phyloP scores from a whole-genome alignment of 2,888 invertebrate species.

The Yponomeuta malinellus region DNA sequence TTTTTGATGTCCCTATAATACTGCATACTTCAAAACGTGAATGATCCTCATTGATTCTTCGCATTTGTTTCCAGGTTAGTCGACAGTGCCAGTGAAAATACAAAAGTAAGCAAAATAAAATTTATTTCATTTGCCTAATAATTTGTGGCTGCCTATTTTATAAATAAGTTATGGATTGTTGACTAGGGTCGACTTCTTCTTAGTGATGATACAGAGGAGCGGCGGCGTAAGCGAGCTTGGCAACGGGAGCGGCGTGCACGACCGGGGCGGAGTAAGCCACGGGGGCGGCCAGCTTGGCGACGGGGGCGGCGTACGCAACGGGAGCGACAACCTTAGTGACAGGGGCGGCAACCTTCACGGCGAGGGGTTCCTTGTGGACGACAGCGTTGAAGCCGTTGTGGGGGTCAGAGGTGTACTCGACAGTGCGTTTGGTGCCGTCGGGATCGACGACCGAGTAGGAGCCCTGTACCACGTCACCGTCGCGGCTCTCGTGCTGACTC shows the following conservation, averaged over 20 bases:
- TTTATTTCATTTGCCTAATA: conserved; percentile 4
- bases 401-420: conserved; percentile 76
- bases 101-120: neutral
- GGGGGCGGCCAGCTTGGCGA: conserved; percentile 37
- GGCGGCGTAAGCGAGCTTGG: conserved; percentile 20
- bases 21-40: too few relatives aligned
- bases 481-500: conserved; percentile 72
- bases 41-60: too few relatives aligned
- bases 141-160: conserved; percentile 2
- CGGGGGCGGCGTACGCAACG: conserved; percentile 36
- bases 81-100: neutral
- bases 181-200: conserved; percentile 12
- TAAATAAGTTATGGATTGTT: conserved; percentile 3
- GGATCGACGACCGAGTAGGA: conserved; percentile 79
- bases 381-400: conserved; percentile 33
- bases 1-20: too few relatives aligned
- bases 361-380: conserved; percentile 77
- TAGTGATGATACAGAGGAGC: conserved; percentile 28
- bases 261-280: conserved; percentile 40
- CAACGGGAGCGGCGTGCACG: conserved; percentile 40
- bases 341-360: conserved; percentile 54
- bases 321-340: conserved; percentile 41
- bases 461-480: conserved; percentile 80
- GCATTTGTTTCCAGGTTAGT: too few relatives aligned
- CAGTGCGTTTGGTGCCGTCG: conserved; percentile 77